Evolutionary conservation across 1,140 invertebrate genomes (phyloP), one percentile per base, ranked within the genome.

Genomic region (Heliconius nattereri): DNA sequence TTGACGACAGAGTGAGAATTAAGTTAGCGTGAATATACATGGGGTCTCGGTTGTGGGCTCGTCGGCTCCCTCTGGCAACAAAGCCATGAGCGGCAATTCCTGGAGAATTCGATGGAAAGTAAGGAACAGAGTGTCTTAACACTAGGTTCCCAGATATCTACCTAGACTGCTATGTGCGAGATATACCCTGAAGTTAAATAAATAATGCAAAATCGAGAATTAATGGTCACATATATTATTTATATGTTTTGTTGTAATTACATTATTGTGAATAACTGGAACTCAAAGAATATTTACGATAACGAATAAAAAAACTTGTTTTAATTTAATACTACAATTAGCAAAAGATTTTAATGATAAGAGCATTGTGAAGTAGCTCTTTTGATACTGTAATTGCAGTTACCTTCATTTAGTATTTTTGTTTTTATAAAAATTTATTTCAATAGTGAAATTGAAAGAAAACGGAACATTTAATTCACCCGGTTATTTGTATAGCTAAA

Each of bases 341-440:
- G 11, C 11, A 66, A 66, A 57, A 26, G 6, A 29, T 1, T 26
- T 66, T 66, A 66, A 66, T 66, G 60, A 66, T 29, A 66, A 29
- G 60, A 29, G 60, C 26, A 66, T 29, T 66, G 60, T 66, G 60
- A 29, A 66, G 52, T 73, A 72, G 57, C 37, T 80, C 79, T 76
- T 80, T 80, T 80, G 75, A 80, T 80, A 76, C 76, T 70, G 77
- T 80, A 80, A 80, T 80, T 80, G 75, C 79, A 76, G 71, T 75
- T 54, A 73, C 78, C 75, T 66, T 73, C 71, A 71, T 80, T 80
- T 40, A 76, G 73, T 52, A 75, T 80, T 75, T 80, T 80, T 76
- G 79, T 80, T 80, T 75, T 76, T 66, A 35, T 37, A 76, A 66
- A 75, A 80, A 73, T 73, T 80, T 71, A 76, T 80, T 74, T 66